phyloP scores from a whole-genome alignment of 2,113 vertebrate species.

The Daubentonia madagascariensis region DNA sequence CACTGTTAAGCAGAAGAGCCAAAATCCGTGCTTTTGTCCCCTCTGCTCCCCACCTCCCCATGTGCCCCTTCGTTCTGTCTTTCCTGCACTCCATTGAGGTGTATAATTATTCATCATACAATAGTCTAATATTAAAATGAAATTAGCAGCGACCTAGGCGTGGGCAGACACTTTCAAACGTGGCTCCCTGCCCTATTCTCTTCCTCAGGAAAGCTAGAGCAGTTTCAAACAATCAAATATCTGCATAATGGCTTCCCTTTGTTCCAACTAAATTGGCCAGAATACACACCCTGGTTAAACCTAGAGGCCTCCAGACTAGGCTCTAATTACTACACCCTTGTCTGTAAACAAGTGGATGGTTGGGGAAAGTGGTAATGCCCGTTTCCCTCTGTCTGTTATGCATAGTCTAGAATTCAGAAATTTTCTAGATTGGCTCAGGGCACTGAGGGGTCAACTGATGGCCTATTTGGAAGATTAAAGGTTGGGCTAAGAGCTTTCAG shows the following conservation, averaged over 20 bases:
- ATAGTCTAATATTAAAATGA: constrained; percentile 37
- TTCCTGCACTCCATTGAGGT: background rate
- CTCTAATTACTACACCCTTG: background rate
- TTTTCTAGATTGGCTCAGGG: background rate
- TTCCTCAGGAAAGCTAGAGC: background rate
- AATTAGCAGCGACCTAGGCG: constrained; percentile 27
- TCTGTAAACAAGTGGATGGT: background rate
- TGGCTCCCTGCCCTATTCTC: background rate
- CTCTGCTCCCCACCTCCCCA: background rate
- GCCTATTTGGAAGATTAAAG: background rate
- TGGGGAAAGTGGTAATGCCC: background rate
- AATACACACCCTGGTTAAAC: background rate
- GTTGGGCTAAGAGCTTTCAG: background rate
- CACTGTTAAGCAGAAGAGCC: background rate
- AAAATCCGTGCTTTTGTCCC: fast-evolving
- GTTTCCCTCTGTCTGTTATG: background rate
- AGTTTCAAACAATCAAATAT: background rate
- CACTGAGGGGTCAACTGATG: background rate
- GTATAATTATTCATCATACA: constrained; percentile 38
- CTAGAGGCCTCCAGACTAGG: background rate
- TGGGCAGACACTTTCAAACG: constrained; percentile 18
- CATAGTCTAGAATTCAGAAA: background rate
- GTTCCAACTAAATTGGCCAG: constrained; percentile 13
- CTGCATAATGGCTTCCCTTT: constrained; percentile 39
- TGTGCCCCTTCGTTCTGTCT: background rate